Evolutionary conservation across 2,797 vertebrate species (phyloP), one percentile per base, ranked within the genome.

Genomic region (Menidia menidia): DNA sequence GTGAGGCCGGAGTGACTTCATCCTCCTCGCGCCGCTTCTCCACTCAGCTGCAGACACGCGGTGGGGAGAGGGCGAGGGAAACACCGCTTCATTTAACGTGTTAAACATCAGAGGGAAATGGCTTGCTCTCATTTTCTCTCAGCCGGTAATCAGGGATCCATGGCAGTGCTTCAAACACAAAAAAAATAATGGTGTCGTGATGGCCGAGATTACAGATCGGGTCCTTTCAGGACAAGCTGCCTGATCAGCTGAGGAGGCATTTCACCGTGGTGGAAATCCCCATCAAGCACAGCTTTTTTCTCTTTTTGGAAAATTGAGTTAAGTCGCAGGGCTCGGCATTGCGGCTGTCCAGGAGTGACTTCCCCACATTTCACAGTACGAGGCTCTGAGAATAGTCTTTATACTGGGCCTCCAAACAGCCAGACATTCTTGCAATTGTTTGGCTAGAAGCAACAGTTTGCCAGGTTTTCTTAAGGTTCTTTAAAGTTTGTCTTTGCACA

Each of bases 341-440:
- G 85, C 87, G 88, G 91, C 92, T 92, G 93, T 57, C 8, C 18
- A 63, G 50, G 73, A 83, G 87, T 71, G 92, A 88, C 88, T 93
- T 30, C 93, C 93, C 91, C 92, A 90, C 92, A 90, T 92, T 93
- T 90, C 31, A 14, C 19, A 43, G 47, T 50, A 50, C 44, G 25
- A 25, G 25, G 25, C 25, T 25, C 25, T 25, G 25, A 25, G 25
- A 25, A 25, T 1, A 25, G 25, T n/a, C 44, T 47, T 47, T 4
- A 45, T 45, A 45, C 6, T 45, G 15, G 3, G 14, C 15, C n/a
- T 47, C 44, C 44, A 47, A 47, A 7, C 44, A 47, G 44, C 44
- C 16, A n/a, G 16, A n/a, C 16, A 8, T 16, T 47, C 2, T 39
- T 39, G 35, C 8, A 39, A 39, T 39, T 10, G 7, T 39, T 7